These are phyloP conservation scores for Silurus aristotelis DNA, from an alignment of 2,797 vertebrate genomes.

Conservation along the genomic window DNA sequence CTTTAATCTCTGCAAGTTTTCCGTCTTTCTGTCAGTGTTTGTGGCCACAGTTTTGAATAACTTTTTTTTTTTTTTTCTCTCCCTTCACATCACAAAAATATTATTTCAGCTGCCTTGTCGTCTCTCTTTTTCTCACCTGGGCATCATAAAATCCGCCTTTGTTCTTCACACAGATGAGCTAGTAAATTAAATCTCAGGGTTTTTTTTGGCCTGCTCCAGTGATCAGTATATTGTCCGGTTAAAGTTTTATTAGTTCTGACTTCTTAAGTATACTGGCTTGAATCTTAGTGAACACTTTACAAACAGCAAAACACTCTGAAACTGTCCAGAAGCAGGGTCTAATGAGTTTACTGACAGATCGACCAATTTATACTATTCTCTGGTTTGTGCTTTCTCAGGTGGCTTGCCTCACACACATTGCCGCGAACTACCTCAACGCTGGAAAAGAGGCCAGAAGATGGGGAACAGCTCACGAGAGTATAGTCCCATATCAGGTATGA, in stretches of 20 bases:
- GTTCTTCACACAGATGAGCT: constrained; percentile 15
- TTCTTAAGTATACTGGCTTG: background rate
- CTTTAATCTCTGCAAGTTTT: constrained; percentile 54
- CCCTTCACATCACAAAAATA: constrained; percentile 41
- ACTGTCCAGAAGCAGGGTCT: constrained; percentile 22
- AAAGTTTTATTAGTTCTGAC: constrained; percentile 16
- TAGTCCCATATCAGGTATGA: constrained; percentile 93
- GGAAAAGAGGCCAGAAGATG: constrained; percentile 84
- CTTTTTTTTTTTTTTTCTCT: background rate
- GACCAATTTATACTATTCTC: constrained; percentile 22
- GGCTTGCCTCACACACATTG: constrained; percentile 90
- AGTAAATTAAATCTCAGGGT: constrained; percentile 8
- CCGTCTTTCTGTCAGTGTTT: constrained; percentile 33
- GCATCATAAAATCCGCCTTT: constrained; percentile 44
- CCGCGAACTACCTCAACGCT: constrained; percentile 88
- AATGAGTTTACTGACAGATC: constrained; percentile 33
- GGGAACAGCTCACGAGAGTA: constrained; percentile 93
- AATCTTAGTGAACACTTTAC: too few species aligned
- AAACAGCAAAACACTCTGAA: too few species aligned
- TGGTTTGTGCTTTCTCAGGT: constrained; percentile 73
- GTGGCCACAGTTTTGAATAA: constrained; percentile 35
- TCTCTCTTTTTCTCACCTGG: constrained; percentile 42
- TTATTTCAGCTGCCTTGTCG: constrained; percentile 51
- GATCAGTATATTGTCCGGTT: constrained; percentile 2
- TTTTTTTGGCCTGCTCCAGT: background rate